Conservation (phyloP, 2,888 invertebrate genomes). For the Hymenopus coronatus region DNA sequence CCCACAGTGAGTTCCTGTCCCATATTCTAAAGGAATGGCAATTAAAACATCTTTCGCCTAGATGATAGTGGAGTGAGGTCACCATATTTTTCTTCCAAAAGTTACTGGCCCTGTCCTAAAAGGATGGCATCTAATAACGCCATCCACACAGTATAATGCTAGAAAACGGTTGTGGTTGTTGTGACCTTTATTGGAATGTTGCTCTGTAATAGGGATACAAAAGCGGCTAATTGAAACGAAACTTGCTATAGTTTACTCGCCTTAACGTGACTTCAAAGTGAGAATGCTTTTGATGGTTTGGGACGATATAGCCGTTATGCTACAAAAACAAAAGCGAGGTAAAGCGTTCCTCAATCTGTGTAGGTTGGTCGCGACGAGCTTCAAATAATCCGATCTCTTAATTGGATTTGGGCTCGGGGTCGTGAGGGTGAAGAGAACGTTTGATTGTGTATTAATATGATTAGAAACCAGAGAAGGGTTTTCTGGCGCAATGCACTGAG, state of each 20-base stretch:
- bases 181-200: too few species aligned
- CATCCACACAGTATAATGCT: too few species aligned
- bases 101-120: too few species aligned
- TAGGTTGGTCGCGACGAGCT: neutral
- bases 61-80: too few species aligned
- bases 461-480: neutral
- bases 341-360: neutral
- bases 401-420: neutral
- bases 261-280: neutral
- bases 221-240: too few species aligned
- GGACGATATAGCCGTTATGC: neutral
- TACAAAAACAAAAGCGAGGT: neutral
- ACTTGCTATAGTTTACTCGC: neutral
- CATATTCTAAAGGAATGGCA: too few species aligned
- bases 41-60: too few species aligned
- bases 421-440: neutral
- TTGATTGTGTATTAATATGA: neutral
- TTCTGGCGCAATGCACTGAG: neutral
- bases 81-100: too few species aligned
- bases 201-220: too few species aligned
- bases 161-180: too few species aligned
- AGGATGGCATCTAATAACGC: too few species aligned
- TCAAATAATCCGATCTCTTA: neutral
- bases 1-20: too few species aligned
- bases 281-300: neutral